Conservation (phyloP, 2,113 vertebrate genomes). For the Lates calcarifer region DNA sequence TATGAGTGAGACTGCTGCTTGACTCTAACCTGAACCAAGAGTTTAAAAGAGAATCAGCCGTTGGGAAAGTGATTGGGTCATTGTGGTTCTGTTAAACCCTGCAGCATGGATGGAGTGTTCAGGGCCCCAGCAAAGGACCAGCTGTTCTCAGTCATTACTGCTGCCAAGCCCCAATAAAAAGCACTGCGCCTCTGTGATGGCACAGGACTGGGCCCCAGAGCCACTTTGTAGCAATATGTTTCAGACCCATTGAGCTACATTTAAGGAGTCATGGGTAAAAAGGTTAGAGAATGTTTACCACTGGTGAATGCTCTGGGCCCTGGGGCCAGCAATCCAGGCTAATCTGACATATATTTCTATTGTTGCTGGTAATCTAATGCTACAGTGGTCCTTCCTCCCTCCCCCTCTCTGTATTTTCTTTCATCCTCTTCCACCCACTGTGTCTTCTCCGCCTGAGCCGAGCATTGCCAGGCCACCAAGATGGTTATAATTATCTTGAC, state of each 20-base stretch:
- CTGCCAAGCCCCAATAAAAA: conserved; percentile 22
- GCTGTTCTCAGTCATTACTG: conserved; percentile 32
- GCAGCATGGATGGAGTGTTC: neutral
- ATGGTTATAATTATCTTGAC: conserved; percentile 58
- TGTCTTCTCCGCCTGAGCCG: conserved; percentile 18
- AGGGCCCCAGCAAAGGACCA: conserved; percentile 28
- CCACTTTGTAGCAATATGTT: conserved; percentile 22
- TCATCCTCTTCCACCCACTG: neutral
- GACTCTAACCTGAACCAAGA: neutral
- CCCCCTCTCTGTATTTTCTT: neutral
- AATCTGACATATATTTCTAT: conserved; percentile 37
- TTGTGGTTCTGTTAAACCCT: neutral
- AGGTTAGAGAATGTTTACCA: conserved; percentile 21
- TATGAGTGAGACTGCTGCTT: neutral
- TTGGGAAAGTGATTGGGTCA: conserved; percentile 9
- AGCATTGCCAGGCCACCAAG: conserved; percentile 20
- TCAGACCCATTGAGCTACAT: conserved; percentile 26
- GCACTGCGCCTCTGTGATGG: neutral
- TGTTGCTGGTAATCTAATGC: conserved; percentile 36
- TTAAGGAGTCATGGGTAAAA: conserved; percentile 35
- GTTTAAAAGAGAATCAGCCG: neutral
- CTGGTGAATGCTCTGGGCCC: neutral
- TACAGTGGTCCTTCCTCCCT: conserved; percentile 6
- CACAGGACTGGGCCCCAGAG: conserved; percentile 3
- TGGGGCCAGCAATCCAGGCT: conserved; percentile 2